Conservation (phyloP, 2,797 vertebrate genomes). For the Pelobates cultripes region DNA sequence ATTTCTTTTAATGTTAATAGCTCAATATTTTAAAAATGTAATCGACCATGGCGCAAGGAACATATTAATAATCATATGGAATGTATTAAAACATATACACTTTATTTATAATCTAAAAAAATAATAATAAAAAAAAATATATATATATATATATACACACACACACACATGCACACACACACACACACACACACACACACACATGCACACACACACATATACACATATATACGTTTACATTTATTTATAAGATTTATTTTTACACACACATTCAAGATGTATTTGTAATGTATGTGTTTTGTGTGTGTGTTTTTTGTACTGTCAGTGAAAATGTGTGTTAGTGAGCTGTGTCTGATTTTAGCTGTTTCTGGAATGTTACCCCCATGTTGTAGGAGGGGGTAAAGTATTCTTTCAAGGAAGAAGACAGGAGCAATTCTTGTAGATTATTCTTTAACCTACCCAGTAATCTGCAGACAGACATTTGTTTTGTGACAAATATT, state of each 20-base stretch:
- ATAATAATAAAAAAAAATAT: background rate
- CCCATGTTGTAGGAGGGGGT: background rate
- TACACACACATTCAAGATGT: too few species aligned
- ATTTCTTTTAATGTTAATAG: too few species aligned
- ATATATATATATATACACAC: slow-evolving; percentile 9
- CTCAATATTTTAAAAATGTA: too few species aligned
- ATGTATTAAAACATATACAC: background rate
- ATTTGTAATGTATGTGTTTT: too few species aligned
- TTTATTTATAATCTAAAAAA: background rate
- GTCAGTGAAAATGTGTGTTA: too few species aligned
- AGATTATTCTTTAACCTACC: slow-evolving; percentile 46
- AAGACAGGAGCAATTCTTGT: background rate
- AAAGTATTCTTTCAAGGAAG: slow-evolving; percentile 15
- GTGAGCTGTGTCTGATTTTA: too few species aligned
- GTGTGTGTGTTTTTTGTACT: too few species aligned
- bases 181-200: background rate
- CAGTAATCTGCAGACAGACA: slow-evolving; percentile 35
- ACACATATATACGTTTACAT: background rate
- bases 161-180: background rate
- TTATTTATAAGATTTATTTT: too few species aligned
- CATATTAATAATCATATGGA: background rate
- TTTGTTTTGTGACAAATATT: slow-evolving; percentile 50
- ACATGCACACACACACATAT: background rate
- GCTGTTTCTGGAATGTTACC: too few species aligned
- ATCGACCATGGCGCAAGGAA: background rate